Evolutionary conservation across 1,140 invertebrate genomes (phyloP), one percentile per base, ranked within the genome.

Genomic region (Cecropterus lyciades): DNA sequence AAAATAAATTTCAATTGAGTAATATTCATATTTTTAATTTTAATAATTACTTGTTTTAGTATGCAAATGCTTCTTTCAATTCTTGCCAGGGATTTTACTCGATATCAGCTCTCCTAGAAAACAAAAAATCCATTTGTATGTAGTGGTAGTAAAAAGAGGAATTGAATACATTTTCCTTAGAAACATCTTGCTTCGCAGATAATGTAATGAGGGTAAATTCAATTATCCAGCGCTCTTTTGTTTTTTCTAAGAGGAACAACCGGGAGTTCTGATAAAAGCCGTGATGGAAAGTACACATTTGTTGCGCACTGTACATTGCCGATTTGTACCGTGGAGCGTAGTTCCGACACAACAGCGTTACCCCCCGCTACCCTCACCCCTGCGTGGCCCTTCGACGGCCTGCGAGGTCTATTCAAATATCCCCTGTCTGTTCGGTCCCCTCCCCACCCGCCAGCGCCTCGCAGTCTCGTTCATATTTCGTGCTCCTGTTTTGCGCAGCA

Each of bases 381-480:
- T 63, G 42, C 62, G 65, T 57, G 63, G 66, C 68, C 68, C 77
- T 68, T 75, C 45, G 82, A 88, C 83, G 84, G 85, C 76, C 73
- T 76, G 78, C 79, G 72, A 84, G 71, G 83, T 91, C 87, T 91
- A 91, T 91, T 89, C 86, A 91, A 89, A 91, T 89, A 89, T 84
- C 79, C 82, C 89, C 77, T 85, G 75, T 87, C 89, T 87, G 79
- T 87, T 89, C 89, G 63, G 85, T 85, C 88, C 85, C 78, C 82
- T 76, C 87, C 80, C 71, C 81, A 79, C 79, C 82, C 81, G 77
- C 80, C 77, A 87, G 89, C 92, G 90, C 92, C 92, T 87, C 81
- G 90, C 89, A 91, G 92, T 93, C 92, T 93, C 92, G 91, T 92
- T 92, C 85, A 92, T 91, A 92, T 92, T 89, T 88, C 84, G 88